Evolutionary conservation across 2,888 invertebrate genomes (phyloP).

Genomic region (Lasioglossum calceatum): DNA sequence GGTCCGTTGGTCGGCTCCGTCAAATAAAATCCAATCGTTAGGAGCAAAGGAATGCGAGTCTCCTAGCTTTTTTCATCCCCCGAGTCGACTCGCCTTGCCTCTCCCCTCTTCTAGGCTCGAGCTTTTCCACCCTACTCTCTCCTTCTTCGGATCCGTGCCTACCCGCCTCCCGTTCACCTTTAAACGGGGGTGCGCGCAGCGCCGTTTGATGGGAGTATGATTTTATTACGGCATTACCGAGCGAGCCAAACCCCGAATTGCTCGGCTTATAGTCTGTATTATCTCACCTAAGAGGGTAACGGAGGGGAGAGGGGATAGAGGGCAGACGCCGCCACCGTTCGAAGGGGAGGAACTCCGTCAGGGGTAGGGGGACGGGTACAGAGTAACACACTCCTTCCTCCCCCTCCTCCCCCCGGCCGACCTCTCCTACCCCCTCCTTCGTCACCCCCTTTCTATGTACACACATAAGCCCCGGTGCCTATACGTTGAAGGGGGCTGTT

Average conservation of each 20-base stretch:
- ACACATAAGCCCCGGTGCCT: constrained; percentile 53
- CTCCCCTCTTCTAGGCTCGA: constrained; percentile 22
- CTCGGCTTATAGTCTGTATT: constrained; percentile 84
- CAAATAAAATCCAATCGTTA: constrained; percentile 84
- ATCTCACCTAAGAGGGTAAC: constrained; percentile 79
- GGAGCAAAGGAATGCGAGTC: constrained; percentile 83
- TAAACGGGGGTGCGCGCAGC: constrained; percentile 77
- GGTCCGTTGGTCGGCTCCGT: constrained; percentile 79
- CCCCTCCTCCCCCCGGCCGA: not conserved
- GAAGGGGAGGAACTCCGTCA: constrained; percentile 47
- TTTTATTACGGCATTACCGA: constrained; percentile 84
- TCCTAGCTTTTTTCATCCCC: constrained; percentile 80
- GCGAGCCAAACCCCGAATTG: constrained; percentile 83
- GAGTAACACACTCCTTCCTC: constrained; percentile 58
- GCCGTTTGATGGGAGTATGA: constrained; percentile 84
- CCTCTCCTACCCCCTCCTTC: not conserved
- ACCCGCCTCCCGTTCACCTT: constrained; percentile 50
- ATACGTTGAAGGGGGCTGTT: constrained; percentile 67
- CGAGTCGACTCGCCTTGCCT: constrained; percentile 48
- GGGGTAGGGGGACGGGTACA: constrained; percentile 48
- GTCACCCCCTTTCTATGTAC: constrained; percentile 35
- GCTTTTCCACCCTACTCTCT: constrained; percentile 23
- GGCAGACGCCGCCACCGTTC: constrained; percentile 29
- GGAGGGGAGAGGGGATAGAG: constrained; percentile 49
- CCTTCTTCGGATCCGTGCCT: constrained; percentile 46